Evolutionary conservation across 2,888 invertebrate genomes (phyloP), one percentile per base, ranked within the genome.

Genomic region (Erebia epiphron): DNA sequence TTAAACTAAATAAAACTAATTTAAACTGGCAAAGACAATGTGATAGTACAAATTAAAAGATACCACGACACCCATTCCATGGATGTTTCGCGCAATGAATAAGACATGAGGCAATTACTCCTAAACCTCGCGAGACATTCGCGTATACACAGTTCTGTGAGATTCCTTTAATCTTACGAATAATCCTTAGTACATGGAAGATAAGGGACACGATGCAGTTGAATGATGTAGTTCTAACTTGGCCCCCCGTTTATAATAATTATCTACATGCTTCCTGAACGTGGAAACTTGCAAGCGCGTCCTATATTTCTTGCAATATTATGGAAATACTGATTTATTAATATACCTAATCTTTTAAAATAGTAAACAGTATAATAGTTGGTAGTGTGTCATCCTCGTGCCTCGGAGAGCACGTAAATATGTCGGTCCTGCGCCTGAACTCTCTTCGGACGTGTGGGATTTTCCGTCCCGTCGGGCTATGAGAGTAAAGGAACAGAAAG

Each of bases 81-180:
- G 61, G 69, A 70, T 75, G 68, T 73, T 58, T 54, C 71, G 73
- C 69, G 67, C 61, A 63, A 75, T 79, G 79, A 77, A 79, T 79
- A 79, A 79, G 73, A 63, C 75, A 79, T 78, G 78, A 78, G 74
- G 67, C 73, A 75, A 76, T 75, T 70, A 76, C 73, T 68, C 62
- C 43, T 67, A 63, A 68, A 70, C 70, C 67, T 69, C 71, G 60
- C 67, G 26, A 68, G 72, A 72, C 72, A 63, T 66, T 72, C 66
- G 60, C 67, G 61, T 72, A 70, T 69, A 70, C 70, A 70, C 66
- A 49, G 56, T 67, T 67, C 60, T 61, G 60, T 52, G 18, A 67
- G 50, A n/a, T 58, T 67, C 13, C 46, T 41, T 46, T 43, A 58
- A 18, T 14, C 18, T 46, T 13, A 11, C 56, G 14, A 18, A 52